Base-by-base conservation (phyloP, 37 sponge, comb jelly and placozoan species). In the Diacarnus erythraeanus region DNA sequence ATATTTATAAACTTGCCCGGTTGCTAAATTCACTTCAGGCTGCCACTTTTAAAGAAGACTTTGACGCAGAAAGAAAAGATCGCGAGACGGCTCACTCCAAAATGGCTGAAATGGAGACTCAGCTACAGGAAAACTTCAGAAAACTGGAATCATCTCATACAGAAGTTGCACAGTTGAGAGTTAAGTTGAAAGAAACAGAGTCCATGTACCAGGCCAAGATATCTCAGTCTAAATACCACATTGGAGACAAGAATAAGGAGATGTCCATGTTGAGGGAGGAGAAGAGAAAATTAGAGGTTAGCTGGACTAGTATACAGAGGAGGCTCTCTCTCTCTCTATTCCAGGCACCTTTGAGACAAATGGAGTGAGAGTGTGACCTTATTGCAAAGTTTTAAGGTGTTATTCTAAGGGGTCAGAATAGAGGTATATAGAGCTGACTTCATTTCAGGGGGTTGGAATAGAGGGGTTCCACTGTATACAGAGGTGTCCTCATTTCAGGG, bases 61-160 rank as follows among this genome's bases (percentile, higher is more conserved):
- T 79, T 57, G 59, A 79, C 26, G n/a, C 22, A 22, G 80, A 79
- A 59, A 43, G 80, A 2, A 79, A 79, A 36, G 80, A 79, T 57
- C 69, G 80, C 0, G 70, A 69, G 58, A 67, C 25, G 39, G 70
- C 54, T n/a, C 80, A 79, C 58, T 47, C 51, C 51, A 47, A 47
- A 47, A 47, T 47, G 51, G 51, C 51, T 12, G 51, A 47, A 47
- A 47, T 47, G 51, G 51, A 47, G 51, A 47, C 12, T 6, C 51
- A 47, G 51, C 12, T 15, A 6, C 6, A 6, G 12, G 12, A 47
- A 6, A 6, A 47, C 10, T 47, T 47, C 51, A 6, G 12, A 47
- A 47, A 47, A 47, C 51, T 47, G 51, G 51, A 47, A 47, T 6
- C 51, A 15, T 6, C 12, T 6, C 6, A 12, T 12, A 47, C 6